Percentiles rank a stretch among this genome's conserved stretches.
These are phyloP conservation scores for Scrobipalpa atriplicella DNA, from an alignment of 2,888 invertebrate genomes.

Conservation along the genomic window DNA sequence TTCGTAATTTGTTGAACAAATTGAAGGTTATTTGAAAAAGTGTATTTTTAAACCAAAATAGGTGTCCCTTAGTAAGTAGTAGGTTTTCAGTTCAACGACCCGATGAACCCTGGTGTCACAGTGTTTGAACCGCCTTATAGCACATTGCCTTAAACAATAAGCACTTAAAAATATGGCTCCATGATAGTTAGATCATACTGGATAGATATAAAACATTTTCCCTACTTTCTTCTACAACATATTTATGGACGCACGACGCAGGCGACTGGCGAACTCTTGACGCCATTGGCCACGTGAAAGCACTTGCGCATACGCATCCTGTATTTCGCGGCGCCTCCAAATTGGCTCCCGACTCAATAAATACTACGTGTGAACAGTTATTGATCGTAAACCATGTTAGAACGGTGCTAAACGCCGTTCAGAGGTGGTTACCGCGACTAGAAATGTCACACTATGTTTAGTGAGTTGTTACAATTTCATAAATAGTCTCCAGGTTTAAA, in stretches of 20 bases:
- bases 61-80: too few relatives aligned
- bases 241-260: too few relatives aligned
- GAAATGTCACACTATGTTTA: slow-evolving; percentile 27
- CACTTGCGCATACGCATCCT: slow-evolving; percentile 45
- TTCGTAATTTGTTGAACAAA: slow-evolving; percentile 61
- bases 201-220: too few relatives aligned
- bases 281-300: slow-evolving; percentile 51
- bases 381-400: slow-evolving; percentile 56
- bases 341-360: slow-evolving; percentile 59
- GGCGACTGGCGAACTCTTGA: too few relatives aligned
- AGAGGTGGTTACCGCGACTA: slow-evolving; percentile 15
- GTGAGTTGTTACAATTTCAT: not conserved
- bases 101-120: too few relatives aligned
- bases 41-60: too few relatives aligned
- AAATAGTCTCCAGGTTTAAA: not conserved
- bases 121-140: too few relatives aligned
- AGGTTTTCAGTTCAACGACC: too few relatives aligned
- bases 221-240: too few relatives aligned
- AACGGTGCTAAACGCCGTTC: slow-evolving; percentile 37
- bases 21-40: slow-evolving; percentile 34
- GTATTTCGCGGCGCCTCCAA: slow-evolving; percentile 51
- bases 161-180: too few relatives aligned
- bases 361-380: slow-evolving; percentile 63
- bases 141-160: too few relatives aligned
- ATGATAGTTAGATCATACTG: too few relatives aligned